Percentiles rank a stretch among this genome's conserved stretches.
These are phyloP conservation scores for Geococcyx californianus DNA, from an alignment of 2,113 vertebrate species.

Conservation along the genomic window DNA sequence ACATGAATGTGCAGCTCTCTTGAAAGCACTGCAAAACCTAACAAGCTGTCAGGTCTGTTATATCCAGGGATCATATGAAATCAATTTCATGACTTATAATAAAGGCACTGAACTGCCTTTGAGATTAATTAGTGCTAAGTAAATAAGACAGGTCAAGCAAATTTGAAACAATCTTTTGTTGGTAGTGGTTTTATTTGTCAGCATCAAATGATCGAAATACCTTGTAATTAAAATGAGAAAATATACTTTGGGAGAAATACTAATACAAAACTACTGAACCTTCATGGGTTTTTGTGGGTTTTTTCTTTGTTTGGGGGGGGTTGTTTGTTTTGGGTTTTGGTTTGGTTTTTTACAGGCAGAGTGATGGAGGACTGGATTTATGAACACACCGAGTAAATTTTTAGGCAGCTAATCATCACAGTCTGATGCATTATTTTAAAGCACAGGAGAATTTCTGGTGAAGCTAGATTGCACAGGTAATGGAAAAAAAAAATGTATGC, in stretches of 20 bases:
- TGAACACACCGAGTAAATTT: not conserved
- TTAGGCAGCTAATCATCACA: not conserved
- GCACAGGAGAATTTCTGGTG: not conserved
- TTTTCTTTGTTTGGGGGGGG: too few relatives aligned
- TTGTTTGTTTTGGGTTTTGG: too few relatives aligned
- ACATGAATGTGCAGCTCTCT: not conserved
- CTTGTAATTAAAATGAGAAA: not conserved
- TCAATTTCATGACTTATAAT: too few relatives aligned
- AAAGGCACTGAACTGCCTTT: not conserved
- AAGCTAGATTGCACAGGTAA: slow-evolving; percentile 21
- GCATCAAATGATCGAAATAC: not conserved
- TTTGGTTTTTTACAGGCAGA: not conserved
- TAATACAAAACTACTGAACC: not conserved
- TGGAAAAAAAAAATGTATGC: slow-evolving; percentile 22
- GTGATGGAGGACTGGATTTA: not conserved
- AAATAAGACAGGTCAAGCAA: not conserved
- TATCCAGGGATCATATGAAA: not conserved
- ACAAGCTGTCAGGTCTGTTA: not conserved
- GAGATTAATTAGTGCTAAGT: not conserved
- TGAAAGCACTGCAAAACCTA: not conserved
- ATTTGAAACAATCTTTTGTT: not conserved
- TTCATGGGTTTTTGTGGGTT: too few relatives aligned
- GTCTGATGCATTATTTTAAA: not conserved
- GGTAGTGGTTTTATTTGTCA: not conserved
- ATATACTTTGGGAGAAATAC: not conserved